Percentiles rank a stretch among this genome's conserved stretches.
phyloP scores from a whole-genome alignment of 2,113 vertebrate genomes.

The Lepus timidus region DNA sequence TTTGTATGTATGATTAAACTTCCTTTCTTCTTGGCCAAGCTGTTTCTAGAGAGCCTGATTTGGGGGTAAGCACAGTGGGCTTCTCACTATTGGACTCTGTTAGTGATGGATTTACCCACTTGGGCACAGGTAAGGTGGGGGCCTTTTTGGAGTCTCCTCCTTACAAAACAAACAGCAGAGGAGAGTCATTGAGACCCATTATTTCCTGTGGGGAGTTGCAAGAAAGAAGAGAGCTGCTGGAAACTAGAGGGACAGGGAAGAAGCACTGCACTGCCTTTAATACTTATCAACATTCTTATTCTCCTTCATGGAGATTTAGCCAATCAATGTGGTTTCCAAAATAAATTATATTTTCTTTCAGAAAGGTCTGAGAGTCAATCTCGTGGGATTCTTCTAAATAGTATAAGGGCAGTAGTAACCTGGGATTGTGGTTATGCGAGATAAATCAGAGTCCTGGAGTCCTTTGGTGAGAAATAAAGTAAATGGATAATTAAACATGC shows the following conservation, averaged over 20 bases:
- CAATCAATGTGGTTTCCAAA: not conserved
- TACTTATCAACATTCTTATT: not conserved
- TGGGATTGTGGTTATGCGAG: not conserved
- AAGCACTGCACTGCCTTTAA: not conserved
- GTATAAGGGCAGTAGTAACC: not conserved
- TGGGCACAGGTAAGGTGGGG: not conserved
- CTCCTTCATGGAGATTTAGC: not conserved
- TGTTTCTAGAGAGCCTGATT: not conserved
- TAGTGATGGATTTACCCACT: too few species aligned
- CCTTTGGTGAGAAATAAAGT: slow-evolving; percentile 57
- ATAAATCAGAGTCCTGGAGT: slow-evolving; percentile 40
- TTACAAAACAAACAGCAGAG: not conserved
- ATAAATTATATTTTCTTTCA: slow-evolving; percentile 11
- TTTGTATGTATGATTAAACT: not conserved
- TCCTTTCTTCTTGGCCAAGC: not conserved
- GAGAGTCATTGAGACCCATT: not conserved
- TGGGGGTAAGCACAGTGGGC: not conserved
- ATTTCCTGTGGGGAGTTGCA: not conserved
- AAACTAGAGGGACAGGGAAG: not conserved
- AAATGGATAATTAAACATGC: slow-evolving; percentile 55
- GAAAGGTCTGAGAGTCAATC: not conserved
- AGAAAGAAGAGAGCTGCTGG: not conserved
- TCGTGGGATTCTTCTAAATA: not conserved
- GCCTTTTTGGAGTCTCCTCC: not conserved
- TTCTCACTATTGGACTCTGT: not conserved